Percentiles rank a stretch among this genome's conserved stretches.
Conservation (phyloP, 2,888 invertebrate genomes). For the Coecobrya sp. region DNA sequence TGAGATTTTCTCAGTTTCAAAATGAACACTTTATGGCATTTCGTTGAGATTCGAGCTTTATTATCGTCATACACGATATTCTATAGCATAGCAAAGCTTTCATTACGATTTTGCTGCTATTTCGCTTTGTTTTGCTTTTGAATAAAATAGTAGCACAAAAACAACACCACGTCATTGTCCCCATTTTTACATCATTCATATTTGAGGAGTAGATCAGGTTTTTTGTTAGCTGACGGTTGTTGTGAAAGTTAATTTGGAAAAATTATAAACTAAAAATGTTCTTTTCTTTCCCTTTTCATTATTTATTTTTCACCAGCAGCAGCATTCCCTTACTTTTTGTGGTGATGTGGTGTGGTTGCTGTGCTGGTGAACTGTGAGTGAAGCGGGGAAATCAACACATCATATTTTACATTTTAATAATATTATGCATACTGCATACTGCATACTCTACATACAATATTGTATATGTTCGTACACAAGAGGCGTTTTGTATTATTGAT, state of each 20-base stretch:
- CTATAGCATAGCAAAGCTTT: neutral
- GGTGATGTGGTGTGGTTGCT: neutral
- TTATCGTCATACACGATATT: too few relatives aligned
- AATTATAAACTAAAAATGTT: neutral
- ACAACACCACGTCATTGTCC: too few relatives aligned
- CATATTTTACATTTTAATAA: conserved; percentile 19
- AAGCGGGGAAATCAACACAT: conserved; percentile 29
- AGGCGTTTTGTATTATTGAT: conserved; percentile 65
- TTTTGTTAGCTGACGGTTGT: too few relatives aligned
- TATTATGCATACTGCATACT: neutral
- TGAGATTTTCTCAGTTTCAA: neutral
- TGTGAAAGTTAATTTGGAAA: neutral
- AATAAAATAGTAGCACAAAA: too few relatives aligned
- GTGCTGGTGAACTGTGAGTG: too few relatives aligned
- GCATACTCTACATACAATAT: neutral
- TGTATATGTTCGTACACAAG: neutral
- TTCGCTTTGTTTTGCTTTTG: too few relatives aligned
- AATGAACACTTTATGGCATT: neutral
- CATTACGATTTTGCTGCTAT: neutral
- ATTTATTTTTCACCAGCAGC: neutral
- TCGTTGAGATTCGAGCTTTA: neutral
- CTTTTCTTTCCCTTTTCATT: neutral
- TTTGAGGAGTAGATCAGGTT: too few relatives aligned
- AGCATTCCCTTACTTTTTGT: conserved; percentile 25
- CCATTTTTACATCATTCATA: too few relatives aligned